phyloP scores from a whole-genome alignment of 2,113 vertebrate species.

The Spea bombifrons region DNA sequence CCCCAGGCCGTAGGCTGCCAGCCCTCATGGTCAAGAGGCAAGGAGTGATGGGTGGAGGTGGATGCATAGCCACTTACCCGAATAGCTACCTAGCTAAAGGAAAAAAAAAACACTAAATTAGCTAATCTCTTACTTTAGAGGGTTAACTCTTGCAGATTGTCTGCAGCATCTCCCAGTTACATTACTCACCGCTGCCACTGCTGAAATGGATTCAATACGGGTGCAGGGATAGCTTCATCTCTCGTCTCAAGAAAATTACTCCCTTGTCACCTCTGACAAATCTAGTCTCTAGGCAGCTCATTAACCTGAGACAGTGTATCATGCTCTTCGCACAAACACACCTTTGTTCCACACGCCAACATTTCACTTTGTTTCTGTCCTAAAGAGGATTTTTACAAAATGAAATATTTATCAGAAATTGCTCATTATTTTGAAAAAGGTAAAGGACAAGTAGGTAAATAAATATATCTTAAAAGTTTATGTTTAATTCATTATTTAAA shows the following conservation, averaged over 20 bases:
- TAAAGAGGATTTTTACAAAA: not conserved
- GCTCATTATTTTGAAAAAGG: not conserved
- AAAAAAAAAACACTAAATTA: too few relatives aligned
- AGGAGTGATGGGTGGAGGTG: too few relatives aligned
- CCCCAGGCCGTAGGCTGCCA: too few relatives aligned
- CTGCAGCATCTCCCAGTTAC: not conserved
- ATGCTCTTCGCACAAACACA: not conserved
- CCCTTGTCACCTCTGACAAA: conserved; percentile 10
- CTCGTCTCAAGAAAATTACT: not conserved
- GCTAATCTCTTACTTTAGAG: not conserved
- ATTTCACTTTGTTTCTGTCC: too few relatives aligned
- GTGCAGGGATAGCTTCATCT: not conserved
- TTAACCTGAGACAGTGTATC: conserved; percentile 2
- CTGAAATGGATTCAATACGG: not conserved
- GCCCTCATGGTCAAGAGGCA: too few relatives aligned
- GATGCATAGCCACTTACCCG: too few relatives aligned
- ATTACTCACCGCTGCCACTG: not conserved
- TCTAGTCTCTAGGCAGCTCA: conserved; percentile 7
- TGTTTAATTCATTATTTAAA: too few relatives aligned
- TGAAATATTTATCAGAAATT: not conserved
- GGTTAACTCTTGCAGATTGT: not conserved
- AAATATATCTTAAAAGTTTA: too few relatives aligned
- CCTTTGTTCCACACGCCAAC: too few relatives aligned
- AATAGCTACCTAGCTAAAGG: too few relatives aligned
- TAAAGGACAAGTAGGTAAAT: too few relatives aligned